Base-by-base conservation (phyloP, 2,113 vertebrate genomes). In the Otolemur garnettii region DNA sequence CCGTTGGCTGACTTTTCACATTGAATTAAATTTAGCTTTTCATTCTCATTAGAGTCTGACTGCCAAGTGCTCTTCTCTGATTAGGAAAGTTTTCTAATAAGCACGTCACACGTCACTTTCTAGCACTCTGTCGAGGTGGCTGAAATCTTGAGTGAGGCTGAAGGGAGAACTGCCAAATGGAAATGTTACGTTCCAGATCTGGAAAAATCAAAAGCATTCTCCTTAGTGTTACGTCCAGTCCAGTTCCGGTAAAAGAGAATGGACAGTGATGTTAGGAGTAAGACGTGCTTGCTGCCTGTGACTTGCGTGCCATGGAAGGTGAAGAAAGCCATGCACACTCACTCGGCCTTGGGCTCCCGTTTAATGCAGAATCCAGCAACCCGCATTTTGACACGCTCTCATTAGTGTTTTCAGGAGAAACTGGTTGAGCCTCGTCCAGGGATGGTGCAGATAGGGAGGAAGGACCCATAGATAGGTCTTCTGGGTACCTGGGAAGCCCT, bases 21-120 rank as follows among this genome's bases (percentile, higher is more conserved):
- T 82, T 59, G 90, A 96, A 95, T 97, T 93, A 95, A 96, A 97
- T 95, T 96, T 95, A 96, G 90, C 62, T 93, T 78, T 81, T 90
- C 91, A 93, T 96, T 74, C 87, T 96, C 90, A 97, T 97, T 96
- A 95, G 90, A 94, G 81, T 95, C 83, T 85, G 75, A 83, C 90
- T 94, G 81, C 95, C 97, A 97, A 95, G 94, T 50, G 96, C 92
- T 97, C 84, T 83, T 64, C 62, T 96, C 74, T 96, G 94, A 97
- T 96, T 95, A 97, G 97, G 90, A 95, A 96, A 97, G 91, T 97
- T 97, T 96, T 96, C 92, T 96, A 96, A 96, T 92, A 96, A 97
- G 95, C 86, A 87, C 71, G 88, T 87, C 84, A n/a, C 86, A 87
- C 71, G 88, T 87, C 84, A n/a, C 90, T 95, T 93, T 84, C 90